These are phyloP conservation scores for Pantelozetes paolii DNA, from an alignment of 2,888 invertebrate species.

Conservation along the genomic window DNA sequence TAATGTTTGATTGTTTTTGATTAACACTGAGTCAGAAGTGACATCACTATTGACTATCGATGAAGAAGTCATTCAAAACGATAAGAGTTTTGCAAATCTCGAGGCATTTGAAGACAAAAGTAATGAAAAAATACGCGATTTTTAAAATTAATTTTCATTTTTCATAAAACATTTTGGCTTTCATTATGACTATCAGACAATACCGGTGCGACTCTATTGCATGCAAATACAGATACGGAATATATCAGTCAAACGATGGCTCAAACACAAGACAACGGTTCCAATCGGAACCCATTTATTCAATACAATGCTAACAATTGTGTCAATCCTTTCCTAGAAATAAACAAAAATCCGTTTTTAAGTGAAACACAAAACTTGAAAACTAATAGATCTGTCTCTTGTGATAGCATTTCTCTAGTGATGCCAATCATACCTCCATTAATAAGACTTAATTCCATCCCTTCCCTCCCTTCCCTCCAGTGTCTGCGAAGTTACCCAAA, in stretches of 20 bases:
- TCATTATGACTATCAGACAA: neutral
- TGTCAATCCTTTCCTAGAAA: neutral
- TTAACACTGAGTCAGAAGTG: slow-evolving; percentile 14
- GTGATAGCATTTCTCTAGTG: neutral
- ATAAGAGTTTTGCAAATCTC: neutral
- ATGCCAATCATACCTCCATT: slow-evolving; percentile 27
- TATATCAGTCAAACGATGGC: neutral
- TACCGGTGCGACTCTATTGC: neutral
- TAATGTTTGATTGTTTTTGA: neutral
- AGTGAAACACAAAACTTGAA: neutral
- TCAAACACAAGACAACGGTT: slow-evolving; percentile 14
- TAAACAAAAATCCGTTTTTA: neutral
- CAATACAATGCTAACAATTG: neutral
- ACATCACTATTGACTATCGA: neutral
- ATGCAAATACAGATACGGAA: neutral
- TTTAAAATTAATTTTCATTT: neutral
- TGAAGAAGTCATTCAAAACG: neutral
- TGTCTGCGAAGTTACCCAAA: no score
- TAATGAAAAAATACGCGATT: slow-evolving; percentile 20
- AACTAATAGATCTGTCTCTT: slow-evolving; percentile 20
- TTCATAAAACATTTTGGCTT: neutral
- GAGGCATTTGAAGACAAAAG: slow-evolving; percentile 24
- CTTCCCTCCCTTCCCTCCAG: neutral
- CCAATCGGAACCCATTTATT: neutral
- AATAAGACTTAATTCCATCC: neutral